Base-by-base conservation (phyloP, 2,797 vertebrate species). In the Myotis planiceps region DNA sequence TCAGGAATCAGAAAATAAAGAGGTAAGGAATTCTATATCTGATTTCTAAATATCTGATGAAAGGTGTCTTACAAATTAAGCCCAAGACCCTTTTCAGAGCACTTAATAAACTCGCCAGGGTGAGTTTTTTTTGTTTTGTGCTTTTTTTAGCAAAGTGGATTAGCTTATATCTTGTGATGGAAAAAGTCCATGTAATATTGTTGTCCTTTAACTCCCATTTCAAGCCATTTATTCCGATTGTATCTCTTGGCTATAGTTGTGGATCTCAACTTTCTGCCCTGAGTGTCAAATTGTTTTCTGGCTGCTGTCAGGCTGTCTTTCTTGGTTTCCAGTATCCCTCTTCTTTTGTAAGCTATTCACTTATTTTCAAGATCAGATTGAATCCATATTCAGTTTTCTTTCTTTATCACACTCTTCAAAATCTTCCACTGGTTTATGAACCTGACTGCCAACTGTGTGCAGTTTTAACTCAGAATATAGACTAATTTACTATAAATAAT, bases 91-190 rank as follows among this genome's bases (percentile, higher is more conserved):
- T 88, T 92, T 96, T 90, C 95, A 65, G 84, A 95, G 94, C 60
- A 93, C 81, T 96, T 95, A 96, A 92, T 96, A 96, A 47, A 88
- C 83, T 97, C 92, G 92, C 96, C 80, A 92, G 97, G 89, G 93
- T 94, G 66, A 96, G 96, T 95, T 95, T 68, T 94, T 90, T 95
- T 96, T 97, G 93, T 96, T 97, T 97, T 97, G 39, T 42, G 9
- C 9, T 39, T 5, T 42, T 42, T 42, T 42, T 95, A 97, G 96
- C 93, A 88, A 90, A 97, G 92, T 89, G 92, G 92, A 95, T 97
- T 96, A 93, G 84, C 96, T 96, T 96, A 97, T 94, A 92, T 92
- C 94, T 95, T 94, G 84, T 97, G 96, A 96, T 96, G 96, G 95
- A 95, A 97, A 97, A 97, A 96, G 94, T 95, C 84, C 79, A 39